Percentiles rank a stretch among this genome's conserved stretches.
phyloP scores from a whole-genome alignment of 2,113 vertebrate species.

The Antechinus stuartii region DNA sequence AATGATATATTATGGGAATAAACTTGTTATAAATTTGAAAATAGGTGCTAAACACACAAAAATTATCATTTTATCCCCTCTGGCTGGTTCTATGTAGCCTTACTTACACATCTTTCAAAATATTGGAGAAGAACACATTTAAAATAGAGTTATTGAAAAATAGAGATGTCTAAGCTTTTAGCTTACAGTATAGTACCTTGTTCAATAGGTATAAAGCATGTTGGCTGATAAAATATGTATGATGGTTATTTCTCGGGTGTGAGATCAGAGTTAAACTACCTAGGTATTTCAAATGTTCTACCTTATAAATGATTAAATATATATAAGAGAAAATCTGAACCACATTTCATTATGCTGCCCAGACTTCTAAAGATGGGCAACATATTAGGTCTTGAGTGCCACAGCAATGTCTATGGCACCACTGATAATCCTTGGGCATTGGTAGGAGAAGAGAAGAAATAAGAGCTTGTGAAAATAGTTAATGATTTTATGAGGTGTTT shows the following conservation, averaged over 20 bases:
- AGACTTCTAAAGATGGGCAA: constrained; percentile 44
- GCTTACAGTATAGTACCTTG: not conserved
- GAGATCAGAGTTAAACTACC: constrained; percentile 49
- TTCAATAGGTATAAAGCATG: constrained; percentile 40
- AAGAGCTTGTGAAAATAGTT: not conserved
- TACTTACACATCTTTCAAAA: constrained; percentile 24
- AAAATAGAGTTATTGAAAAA: constrained; percentile 32
- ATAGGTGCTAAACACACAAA: not conserved
- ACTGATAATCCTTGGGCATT: rapidly evolving
- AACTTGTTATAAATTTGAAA: not conserved
- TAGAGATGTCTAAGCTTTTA: constrained; percentile 19
- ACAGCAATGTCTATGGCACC: not conserved
- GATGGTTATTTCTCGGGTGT: constrained; percentile 44
- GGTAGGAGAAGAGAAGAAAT: not conserved
- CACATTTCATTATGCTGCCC: constrained; percentile 9
- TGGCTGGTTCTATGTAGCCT: not conserved
- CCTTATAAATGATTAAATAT: constrained; percentile 58
- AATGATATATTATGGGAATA: not conserved
- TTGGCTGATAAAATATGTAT: constrained; percentile 54
- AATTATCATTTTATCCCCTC: not conserved
- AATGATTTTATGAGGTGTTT: too few species aligned
- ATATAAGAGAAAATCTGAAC: not conserved
- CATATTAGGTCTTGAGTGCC: constrained; percentile 22
- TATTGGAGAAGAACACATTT: constrained; percentile 14
- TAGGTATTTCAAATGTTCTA: constrained; percentile 45